Evolutionary conservation across 2,797 vertebrate genomes (phyloP), one percentile per base, ranked within the genome.

Genomic region (Carduelis carduelis): DNA sequence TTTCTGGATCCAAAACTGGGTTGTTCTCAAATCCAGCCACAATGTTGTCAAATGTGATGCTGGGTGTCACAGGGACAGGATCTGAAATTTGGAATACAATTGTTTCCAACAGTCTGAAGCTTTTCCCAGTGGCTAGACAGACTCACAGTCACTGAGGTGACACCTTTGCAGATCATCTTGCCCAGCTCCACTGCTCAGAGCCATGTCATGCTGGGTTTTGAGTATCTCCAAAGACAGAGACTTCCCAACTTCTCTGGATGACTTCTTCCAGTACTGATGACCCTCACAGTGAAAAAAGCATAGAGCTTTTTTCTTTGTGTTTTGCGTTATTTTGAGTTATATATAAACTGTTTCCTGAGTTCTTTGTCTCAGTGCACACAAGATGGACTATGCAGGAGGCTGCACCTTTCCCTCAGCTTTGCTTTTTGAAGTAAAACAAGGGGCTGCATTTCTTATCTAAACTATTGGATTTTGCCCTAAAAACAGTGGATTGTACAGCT

Each of bases 351-450:
- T 3, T 76, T 65, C 57, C 60, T 70, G n/a, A 56, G 15, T 70
- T 74, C 0, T 0, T 1, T 69, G 3, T 50, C 20, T 2, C 35
- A 9, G 4, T 24, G 18, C 2, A 6, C 21, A 8, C 9, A 14
- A 30, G 50, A 9, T 34, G 20, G 64, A n/a, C 27, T 24, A 0
- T 57, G 28, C 24, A 34, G 81, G 59, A 52, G 35, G 55, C 55
- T 57, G 27, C 52, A 34, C 9, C 3, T n/a, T 32, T 64, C 34
- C 11, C 50, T 83, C 56, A 83, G 49, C 30, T 77, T 75, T 71
- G 46, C 20, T 44, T 49, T 89, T 43, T 35, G 23, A 34, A 68
- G 17, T 34, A 32, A 61, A 44, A 28, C 11, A 24, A 56, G 14
- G 26, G 21, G 21, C 46, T 37, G 9, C 14, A n/a, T 12, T 74